A percentile compares a stretch with the other conserved stretches of the same genome.
These are phyloP conservation scores for Spisula solida DNA, from an alignment of 2,888 invertebrate genomes.

Conservation along the genomic window DNA sequence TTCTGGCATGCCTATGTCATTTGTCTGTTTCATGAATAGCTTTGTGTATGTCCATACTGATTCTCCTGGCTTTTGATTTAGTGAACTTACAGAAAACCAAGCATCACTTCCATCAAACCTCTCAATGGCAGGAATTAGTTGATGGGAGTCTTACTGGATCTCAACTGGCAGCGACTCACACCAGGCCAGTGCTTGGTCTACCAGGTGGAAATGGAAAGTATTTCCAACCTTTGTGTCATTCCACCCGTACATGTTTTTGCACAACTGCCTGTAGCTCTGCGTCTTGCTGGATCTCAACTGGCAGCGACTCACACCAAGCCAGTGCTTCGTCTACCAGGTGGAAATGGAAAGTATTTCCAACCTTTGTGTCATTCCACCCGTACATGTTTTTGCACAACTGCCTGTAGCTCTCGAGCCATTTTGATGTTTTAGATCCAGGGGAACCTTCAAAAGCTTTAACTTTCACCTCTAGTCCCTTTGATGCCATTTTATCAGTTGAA, in stretches of 20 bases:
- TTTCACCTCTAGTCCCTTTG: background rate
- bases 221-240: background rate
- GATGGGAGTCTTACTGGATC: background rate
- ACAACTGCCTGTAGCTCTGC: background rate
- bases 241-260: background rate
- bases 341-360: background rate
- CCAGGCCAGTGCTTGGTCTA: too few species aligned
- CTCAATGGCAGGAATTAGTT: background rate
- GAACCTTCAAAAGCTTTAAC: background rate
- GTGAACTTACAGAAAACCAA: background rate
- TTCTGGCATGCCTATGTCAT: constrained; percentile 26
- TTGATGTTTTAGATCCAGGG: background rate
- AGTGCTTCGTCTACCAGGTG: too few species aligned
- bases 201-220: background rate
- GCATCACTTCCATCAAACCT: constrained; percentile 48
- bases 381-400: background rate
- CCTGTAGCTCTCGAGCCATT: background rate
- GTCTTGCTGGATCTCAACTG: background rate
- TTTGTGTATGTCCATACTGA: constrained; percentile 37
- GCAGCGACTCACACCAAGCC: background rate
- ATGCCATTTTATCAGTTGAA: background rate
- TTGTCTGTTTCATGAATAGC: background rate
- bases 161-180: background rate
- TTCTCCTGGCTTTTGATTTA: constrained; percentile 31
- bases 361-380: background rate